Conservation (phyloP, 2,888 invertebrate species). For the Caenorhabditis auriculariae region DNA sequence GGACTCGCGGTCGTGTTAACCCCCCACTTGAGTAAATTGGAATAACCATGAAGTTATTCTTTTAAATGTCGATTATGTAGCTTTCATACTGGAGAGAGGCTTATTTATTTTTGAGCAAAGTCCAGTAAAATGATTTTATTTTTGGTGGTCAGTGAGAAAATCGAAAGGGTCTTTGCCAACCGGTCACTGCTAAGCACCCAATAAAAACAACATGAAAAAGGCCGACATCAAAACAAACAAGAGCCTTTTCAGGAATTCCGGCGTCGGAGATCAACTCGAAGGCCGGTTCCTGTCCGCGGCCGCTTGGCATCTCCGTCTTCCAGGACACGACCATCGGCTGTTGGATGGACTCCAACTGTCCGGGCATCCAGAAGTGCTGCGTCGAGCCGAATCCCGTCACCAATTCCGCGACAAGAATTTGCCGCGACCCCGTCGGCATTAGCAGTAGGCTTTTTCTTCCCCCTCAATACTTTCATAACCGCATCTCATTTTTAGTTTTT, state of each 20-base stretch:
- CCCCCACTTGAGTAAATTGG: too few relatives aligned
- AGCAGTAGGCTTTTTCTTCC: conserved; percentile 38
- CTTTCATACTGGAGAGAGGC: too few relatives aligned
- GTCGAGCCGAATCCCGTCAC: conserved; percentile 62
- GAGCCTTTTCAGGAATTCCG: conserved; percentile 58
- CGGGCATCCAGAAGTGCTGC: conserved; percentile 62
- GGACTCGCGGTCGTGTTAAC: too few relatives aligned
- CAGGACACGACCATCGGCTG: conserved; percentile 57
- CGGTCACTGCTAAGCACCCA: too few relatives aligned
- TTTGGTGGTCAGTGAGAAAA: too few relatives aligned
- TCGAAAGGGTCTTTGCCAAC: too few relatives aligned
- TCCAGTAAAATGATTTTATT: too few relatives aligned
- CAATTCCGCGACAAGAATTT: conserved; percentile 57
- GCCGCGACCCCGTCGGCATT: conserved; percentile 59
- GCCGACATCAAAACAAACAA: too few relatives aligned
- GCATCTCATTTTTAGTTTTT: conserved; percentile 2
- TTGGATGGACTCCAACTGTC: conserved; percentile 61
- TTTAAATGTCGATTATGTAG: too few relatives aligned
- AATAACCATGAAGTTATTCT: too few relatives aligned
- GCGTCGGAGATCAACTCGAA: conserved; percentile 61
- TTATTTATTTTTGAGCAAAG: too few relatives aligned
- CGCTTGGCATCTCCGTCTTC: conserved; percentile 38
- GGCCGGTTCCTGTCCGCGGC: conserved; percentile 57
- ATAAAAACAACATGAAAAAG: too few relatives aligned
- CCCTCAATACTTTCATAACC: not conserved